These are phyloP conservation scores for Molanna angustata DNA, from an alignment of 2,888 invertebrate species.

Conservation along the genomic window DNA sequence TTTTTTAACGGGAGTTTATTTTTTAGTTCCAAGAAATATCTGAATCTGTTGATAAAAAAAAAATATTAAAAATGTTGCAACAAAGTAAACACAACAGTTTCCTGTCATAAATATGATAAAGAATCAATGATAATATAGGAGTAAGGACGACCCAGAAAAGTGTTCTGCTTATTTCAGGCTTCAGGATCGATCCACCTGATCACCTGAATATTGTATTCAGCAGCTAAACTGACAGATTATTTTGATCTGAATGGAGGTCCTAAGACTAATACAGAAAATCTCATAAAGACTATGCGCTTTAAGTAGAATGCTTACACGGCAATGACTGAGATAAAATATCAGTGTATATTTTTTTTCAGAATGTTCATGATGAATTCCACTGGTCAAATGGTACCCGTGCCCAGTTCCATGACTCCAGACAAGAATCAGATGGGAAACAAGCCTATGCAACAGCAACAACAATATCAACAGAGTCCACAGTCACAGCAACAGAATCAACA, in stretches of 20 bases:
- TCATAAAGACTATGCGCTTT: too few relatives aligned
- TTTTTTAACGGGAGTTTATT: too few relatives aligned
- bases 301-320: too few relatives aligned
- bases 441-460: slow-evolving; percentile 48
- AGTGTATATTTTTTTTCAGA: slow-evolving; percentile 3
- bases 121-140: neutral
- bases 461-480: slow-evolving; percentile 45
- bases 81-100: neutral
- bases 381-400: slow-evolving; percentile 57
- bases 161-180: too few relatives aligned
- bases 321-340: neutral
- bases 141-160: too few relatives aligned
- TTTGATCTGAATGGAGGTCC: too few relatives aligned
- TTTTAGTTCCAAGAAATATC: too few relatives aligned
- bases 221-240: too few relatives aligned
- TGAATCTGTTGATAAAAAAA: too few relatives aligned
- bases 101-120: neutral
- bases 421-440: slow-evolving; percentile 51
- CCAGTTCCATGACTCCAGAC: slow-evolving; percentile 55
- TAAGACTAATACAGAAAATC: too few relatives aligned
- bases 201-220: too few relatives aligned
- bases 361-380: slow-evolving; percentile 53
- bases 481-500: slow-evolving; percentile 41
- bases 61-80: neutral
- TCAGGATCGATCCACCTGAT: too few relatives aligned